phyloP scores from a whole-genome alignment of 2,888 invertebrate genomes.

The Mimumesa dahlbomi region DNA sequence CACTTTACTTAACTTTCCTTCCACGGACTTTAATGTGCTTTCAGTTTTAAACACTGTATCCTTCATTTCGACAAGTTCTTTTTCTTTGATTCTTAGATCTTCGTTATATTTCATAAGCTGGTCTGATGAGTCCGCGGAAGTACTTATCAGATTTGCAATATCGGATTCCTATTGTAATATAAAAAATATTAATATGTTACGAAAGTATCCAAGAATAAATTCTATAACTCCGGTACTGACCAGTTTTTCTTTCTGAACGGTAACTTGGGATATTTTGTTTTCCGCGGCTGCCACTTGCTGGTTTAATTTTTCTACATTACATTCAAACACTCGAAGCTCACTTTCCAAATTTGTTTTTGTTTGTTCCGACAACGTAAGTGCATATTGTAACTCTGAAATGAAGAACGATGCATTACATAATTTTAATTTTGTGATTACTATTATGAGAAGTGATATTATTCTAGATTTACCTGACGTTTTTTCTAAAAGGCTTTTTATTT shows the following conservation, averaged over 20 bases:
- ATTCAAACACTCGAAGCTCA: conserved; percentile 70
- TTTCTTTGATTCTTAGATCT: conserved; percentile 76
- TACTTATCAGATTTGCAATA: conserved; percentile 83
- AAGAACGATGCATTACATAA: neutral
- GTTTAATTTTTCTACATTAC: conserved; percentile 80
- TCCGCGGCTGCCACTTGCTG: conserved; percentile 82
- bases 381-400: conserved; percentile 73
- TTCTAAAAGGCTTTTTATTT: conserved; percentile 73
- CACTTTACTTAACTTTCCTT: conserved; percentile 60
- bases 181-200: conserved; percentile 1
- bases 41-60: conserved; percentile 59
- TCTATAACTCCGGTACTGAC: conserved; percentile 55
- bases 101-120: conserved; percentile 79
- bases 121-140: conserved; percentile 83
- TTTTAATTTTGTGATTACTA: neutral
- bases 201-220: too few relatives aligned
- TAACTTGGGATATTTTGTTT: conserved; percentile 83
- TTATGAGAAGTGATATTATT: neutral
- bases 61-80: conserved; percentile 72
- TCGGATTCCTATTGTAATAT: conserved; percentile 81
- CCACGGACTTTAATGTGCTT: conserved; percentile 61
- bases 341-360: conserved; percentile 73
- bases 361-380: conserved; percentile 72
- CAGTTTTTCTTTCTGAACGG: conserved; percentile 83
- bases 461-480: conserved; percentile 68